These are phyloP conservation scores for Dreissena polymorpha DNA, from an alignment of 1,140 invertebrate species.

Conservation along the genomic window DNA sequence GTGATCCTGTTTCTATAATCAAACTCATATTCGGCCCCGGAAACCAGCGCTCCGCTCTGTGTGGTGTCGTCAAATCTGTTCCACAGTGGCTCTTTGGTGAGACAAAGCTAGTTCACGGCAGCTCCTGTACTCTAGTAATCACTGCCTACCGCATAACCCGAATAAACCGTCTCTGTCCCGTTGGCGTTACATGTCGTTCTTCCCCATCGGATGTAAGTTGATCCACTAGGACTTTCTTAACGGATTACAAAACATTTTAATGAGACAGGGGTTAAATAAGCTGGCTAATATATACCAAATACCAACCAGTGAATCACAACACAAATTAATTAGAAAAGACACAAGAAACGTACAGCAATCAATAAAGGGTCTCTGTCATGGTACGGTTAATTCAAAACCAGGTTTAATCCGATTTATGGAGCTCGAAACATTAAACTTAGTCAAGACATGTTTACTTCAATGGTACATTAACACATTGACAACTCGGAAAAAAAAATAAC, in stretches of 20 bases:
- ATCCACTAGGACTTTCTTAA: neutral
- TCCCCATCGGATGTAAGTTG: neutral
- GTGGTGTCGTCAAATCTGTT: neutral
- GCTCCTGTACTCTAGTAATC: neutral
- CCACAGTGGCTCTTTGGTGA: neutral
- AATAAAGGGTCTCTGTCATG: too few relatives aligned
- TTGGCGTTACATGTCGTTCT: neutral
- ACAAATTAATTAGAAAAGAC: too few relatives aligned
- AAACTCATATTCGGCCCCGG: slow-evolving; percentile 30
- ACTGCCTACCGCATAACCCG: neutral
- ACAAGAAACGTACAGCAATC: too few relatives aligned
- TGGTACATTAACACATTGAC: too few relatives aligned
- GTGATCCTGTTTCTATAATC: neutral
- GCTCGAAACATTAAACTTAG: too few relatives aligned
- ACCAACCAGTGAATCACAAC: too few relatives aligned
- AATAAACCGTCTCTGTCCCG: neutral
- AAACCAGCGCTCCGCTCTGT: neutral
- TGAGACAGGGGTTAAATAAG: too few relatives aligned
- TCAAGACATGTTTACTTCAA: too few relatives aligned
- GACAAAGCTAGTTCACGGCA: neutral
- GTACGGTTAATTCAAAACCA: too few relatives aligned
- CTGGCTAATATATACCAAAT: too few relatives aligned
- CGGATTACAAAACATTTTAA: neutral
- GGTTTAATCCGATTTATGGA: too few relatives aligned
- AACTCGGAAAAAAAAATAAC: too few relatives aligned